Conservation (phyloP, 1,140 invertebrate genomes). For the Hycleus cichorii region DNA sequence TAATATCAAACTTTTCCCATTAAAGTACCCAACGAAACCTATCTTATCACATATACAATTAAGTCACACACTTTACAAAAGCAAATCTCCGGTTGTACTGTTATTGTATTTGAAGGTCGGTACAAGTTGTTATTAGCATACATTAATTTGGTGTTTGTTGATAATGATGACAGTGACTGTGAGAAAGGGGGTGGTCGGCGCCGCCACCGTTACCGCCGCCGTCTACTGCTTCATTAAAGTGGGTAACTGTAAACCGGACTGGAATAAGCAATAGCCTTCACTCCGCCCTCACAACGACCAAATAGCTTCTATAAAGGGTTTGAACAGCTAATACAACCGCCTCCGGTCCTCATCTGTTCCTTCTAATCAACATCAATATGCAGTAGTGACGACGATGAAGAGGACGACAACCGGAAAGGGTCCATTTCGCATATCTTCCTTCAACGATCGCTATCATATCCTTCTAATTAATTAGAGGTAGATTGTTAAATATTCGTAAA, state of each 20-base stretch:
- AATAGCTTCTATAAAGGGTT: slow-evolving; percentile 6
- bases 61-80: too few relatives aligned
- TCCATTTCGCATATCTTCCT: too few relatives aligned
- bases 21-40: too few relatives aligned
- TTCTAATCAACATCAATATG: slow-evolving; percentile 15
- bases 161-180: too few relatives aligned
- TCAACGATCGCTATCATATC: too few relatives aligned
- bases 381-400: not conserved
- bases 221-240: slow-evolving; percentile 9
- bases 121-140: slow-evolving; percentile 12
- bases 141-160: not conserved
- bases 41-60: too few relatives aligned
- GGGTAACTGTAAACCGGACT: slow-evolving; percentile 7
- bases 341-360: not conserved
- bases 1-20: too few relatives aligned
- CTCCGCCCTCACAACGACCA: slow-evolving; percentile 6
- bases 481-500: too few relatives aligned
- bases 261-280: slow-evolving; percentile 8
- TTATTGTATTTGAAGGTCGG: not conserved
- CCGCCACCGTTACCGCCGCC: not conserved
- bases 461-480: too few relatives aligned
- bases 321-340: slow-evolving; percentile 2
- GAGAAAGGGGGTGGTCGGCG: too few relatives aligned
- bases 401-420: too few relatives aligned
- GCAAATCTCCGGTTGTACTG: too few relatives aligned